Evolutionary conservation across 2,113 vertebrate species (phyloP).

Genomic region (Lynx canadensis): DNA sequence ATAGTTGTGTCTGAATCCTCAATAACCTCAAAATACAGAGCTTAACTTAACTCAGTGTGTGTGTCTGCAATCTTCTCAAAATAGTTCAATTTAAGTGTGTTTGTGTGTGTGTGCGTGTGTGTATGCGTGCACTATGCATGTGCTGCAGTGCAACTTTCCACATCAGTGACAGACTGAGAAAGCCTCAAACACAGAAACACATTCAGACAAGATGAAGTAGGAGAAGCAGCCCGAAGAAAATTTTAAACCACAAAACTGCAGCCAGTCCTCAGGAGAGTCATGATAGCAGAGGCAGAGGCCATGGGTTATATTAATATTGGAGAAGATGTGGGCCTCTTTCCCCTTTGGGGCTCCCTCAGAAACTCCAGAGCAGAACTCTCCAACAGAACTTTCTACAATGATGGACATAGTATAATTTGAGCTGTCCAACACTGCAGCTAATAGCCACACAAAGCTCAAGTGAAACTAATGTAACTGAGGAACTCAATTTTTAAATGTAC

Average conservation of each 20-base stretch:
- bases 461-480: neutral
- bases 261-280: neutral
- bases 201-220: neutral
- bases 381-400: neutral
- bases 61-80: neutral
- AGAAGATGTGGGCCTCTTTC: neutral
- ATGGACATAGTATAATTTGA: neutral
- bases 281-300: neutral
- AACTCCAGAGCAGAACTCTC: neutral
- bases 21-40: neutral
- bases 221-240: neutral
- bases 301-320: neutral
- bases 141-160: neutral
- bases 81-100: neutral
- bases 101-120: neutral
- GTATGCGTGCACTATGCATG: no score
- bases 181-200: neutral
- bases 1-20: neutral
- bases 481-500: neutral
- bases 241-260: neutral
- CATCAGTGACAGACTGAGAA: neutral
- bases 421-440: neutral
- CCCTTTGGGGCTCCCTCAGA: neutral
- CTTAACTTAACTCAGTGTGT: neutral
- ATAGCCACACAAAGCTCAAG: neutral